Base-by-base conservation (phyloP, 2,113 vertebrate species). In the Crotalus horridus region DNA sequence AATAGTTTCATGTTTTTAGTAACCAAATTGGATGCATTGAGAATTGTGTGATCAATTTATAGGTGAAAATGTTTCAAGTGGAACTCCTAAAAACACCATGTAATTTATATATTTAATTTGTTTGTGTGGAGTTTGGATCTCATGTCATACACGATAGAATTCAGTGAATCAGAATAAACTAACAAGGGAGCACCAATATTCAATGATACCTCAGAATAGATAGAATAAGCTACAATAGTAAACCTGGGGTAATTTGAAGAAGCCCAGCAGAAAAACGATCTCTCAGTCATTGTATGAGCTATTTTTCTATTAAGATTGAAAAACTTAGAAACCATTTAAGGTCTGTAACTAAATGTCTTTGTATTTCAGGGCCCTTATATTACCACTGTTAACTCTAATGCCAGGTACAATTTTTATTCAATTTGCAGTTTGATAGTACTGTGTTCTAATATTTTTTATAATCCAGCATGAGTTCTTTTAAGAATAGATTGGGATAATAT, bases 321-420 rank as follows among this genome's bases (percentile, higher is more conserved):
- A 5, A 93, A 1, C 5, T 23, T 43, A 0, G 2, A 89, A 6
- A 64, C 29, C 85, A 87, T 15, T 54, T 94, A 58, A 89, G 86
- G 1, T 94, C 93, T 95, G 7, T 92, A 90, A 54, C 55, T 95
- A 29, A 9, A 61, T 94, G 64, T n/a, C 54, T 95, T 97, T 96
- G 39, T 93, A 91, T 97, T 98, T 74, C 96, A 98, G 98, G 97
- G 97, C 64, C 94, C 96, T 81, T 96, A 98, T 39, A 96, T 98
- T 91, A 98, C 97, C 11, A 97, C 97, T 48, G 0, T 43, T 17
- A 95, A 98, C 1, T 97, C 97, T 86, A 93, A 93, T 89, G 94
- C 97, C 95, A 98, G 98, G 98, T 98, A 97, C 13, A 91, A 96
- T 81, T 81, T 81, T 81, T 81, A 43, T 81, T 81, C 33, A 81